Conservation (phyloP, 2,113 vertebrate species). For the Indicator maculatus region DNA sequence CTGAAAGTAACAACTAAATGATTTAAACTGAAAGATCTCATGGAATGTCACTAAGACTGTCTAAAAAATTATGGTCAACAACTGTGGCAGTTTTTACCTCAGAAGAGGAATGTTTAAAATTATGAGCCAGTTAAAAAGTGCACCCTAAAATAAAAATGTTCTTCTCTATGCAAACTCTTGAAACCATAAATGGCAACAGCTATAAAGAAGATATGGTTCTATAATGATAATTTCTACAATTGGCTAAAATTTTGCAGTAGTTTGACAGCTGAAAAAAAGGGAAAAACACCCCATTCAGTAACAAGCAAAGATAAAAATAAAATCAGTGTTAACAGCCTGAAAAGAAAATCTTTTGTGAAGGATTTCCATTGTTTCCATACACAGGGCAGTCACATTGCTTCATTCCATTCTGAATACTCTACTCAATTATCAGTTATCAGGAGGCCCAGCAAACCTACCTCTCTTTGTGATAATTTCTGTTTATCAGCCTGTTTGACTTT, state of each 20-base stretch:
- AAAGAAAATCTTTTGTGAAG: neutral
- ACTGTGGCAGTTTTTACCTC: neutral
- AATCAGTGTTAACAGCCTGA: neutral
- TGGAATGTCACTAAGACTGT: neutral
- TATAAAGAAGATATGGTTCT: neutral
- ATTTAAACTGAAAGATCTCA: neutral
- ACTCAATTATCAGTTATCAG: neutral
- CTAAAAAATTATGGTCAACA: neutral
- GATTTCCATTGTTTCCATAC: neutral
- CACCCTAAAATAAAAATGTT: neutral
- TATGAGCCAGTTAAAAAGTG: neutral
- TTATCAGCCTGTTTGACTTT: conserved; percentile 99
- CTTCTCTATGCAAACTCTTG: conserved; percentile 1
- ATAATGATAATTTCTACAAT: neutral
- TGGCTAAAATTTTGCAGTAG: neutral
- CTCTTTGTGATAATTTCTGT: conserved; percentile 96
- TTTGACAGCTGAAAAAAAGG: neutral
- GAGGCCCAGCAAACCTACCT: conserved; percentile 87
- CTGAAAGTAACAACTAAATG: neutral
- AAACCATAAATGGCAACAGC: neutral
- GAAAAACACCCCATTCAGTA: neutral
- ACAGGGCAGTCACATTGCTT: neutral
- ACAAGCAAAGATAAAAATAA: conserved; percentile 27
- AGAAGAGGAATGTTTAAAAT: conserved; percentile 22
- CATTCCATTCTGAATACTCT: neutral